Conservation (phyloP, 2,797 vertebrate species). For the Acipenser oxyrinchus region DNA sequence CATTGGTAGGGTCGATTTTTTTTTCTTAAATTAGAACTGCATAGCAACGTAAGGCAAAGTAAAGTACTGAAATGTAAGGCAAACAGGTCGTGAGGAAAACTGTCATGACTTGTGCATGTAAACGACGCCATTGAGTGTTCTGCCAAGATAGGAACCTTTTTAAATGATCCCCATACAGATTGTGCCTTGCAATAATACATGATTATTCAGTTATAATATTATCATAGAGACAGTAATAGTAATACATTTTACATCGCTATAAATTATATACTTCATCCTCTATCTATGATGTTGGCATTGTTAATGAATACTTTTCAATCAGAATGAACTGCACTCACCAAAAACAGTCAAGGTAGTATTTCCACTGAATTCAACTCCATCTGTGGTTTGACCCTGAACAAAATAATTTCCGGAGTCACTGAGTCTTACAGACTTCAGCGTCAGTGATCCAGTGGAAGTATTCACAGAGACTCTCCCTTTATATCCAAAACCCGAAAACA, state of each 20-base stretch:
- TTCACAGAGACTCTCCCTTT: constrained; percentile 29
- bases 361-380: background rate
- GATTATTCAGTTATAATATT: background rate
- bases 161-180: no score
- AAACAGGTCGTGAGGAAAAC: no score
- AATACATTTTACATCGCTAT: background rate
- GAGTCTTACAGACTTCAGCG: constrained; percentile 28
- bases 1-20: no score
- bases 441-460: constrained; percentile 33
- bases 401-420: constrained; percentile 41
- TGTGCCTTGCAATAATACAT: background rate
- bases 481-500: constrained; percentile 22
- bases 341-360: constrained; percentile 33
- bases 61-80: no score
- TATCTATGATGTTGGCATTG: no score
- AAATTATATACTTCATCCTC: no score
- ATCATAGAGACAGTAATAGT: background rate
- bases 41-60: no score
- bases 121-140: no score
- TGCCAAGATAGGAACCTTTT: no score
- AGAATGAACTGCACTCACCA: constrained; percentile 28
- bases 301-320: background rate
- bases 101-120: no score
- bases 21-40: no score
- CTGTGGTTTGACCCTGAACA: background rate